Percentiles rank a stretch among this genome's conserved stretches.
Conservation (phyloP, 2,797 vertebrate genomes). For the Gymnothorax reevesii region DNA sequence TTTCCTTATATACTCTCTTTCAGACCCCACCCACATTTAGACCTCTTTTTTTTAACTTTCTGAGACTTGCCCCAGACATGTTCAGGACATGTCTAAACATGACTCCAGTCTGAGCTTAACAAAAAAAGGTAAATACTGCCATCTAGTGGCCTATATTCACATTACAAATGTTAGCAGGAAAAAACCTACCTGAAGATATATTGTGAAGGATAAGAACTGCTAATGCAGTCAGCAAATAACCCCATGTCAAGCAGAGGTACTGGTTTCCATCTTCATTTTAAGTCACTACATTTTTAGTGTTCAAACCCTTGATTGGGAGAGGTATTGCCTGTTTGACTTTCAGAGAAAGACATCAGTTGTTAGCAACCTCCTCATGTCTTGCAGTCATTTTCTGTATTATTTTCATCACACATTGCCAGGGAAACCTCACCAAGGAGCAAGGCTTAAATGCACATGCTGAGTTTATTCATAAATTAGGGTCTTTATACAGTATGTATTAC, state of each 20-base stretch:
- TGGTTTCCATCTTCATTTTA: neutral
- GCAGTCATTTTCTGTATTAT: neutral
- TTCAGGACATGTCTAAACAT: too few species aligned
- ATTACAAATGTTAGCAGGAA: neutral
- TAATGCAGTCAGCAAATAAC: neutral
- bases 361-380: neutral
- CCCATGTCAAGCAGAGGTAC: neutral
- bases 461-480: constrained; percentile 7
- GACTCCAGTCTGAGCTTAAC: too few species aligned
- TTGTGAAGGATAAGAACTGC: neutral
- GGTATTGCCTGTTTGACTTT: neutral
- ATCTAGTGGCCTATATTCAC: too few species aligned
- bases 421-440: constrained; percentile 16
- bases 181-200: neutral
- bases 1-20: too few species aligned
- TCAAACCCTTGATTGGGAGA: neutral
- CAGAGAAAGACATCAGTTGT: neutral
- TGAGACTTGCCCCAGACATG: too few species aligned
- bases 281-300: neutral
- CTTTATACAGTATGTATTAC: neutral
- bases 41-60: too few species aligned
- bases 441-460: neutral
- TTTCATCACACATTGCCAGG: constrained; percentile 10
- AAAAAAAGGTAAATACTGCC: too few species aligned
- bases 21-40: too few species aligned